Evolutionary conservation across 2,113 vertebrate species (phyloP).

Genomic region (Cyprinodon variegatus): DNA sequence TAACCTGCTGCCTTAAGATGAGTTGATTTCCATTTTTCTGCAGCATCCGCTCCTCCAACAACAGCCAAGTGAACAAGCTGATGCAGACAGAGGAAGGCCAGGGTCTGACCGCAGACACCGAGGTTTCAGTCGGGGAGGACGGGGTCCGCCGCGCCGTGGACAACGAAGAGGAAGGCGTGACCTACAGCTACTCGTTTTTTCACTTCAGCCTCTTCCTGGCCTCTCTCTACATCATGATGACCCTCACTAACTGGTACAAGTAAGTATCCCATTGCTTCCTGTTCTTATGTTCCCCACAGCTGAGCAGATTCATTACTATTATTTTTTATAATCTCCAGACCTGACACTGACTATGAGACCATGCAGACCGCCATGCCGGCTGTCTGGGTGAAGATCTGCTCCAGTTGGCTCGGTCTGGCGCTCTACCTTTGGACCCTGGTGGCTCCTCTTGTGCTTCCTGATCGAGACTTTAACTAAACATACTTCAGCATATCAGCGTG

Average conservation of each 20-base stretch:
- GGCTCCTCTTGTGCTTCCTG: conserved; percentile 83
- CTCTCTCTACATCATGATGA: conserved; percentile 97
- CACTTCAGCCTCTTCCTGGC: conserved; percentile 90
- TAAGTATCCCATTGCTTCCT: conserved; percentile 58
- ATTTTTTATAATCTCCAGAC: conserved; percentile 71
- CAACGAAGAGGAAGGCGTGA: conserved; percentile 87
- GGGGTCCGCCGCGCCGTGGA: conserved; percentile 80
- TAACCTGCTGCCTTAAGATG: not conserved
- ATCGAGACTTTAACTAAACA: conserved; percentile 87
- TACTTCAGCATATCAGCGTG: not conserved
- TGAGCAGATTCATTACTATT: fast-evolving
- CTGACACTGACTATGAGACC: conserved; percentile 49
- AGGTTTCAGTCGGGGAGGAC: conserved; percentile 33
- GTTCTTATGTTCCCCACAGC: not conserved
- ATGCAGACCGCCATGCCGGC: conserved; percentile 86
- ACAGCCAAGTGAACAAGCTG: conserved; percentile 89
- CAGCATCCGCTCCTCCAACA: conserved; percentile 89
- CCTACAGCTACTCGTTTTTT: conserved; percentile 94
- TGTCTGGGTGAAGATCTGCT: conserved; percentile 94
- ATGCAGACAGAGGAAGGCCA: conserved; percentile 87
- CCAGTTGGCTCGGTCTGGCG: conserved; percentile 88
- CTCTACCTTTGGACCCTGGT: conserved; percentile 93
- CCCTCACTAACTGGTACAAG: conserved; percentile 95
- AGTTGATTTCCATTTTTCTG: not conserved
- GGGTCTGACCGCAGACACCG: conserved; percentile 18